Base-by-base conservation (phyloP, 2,113 vertebrate genomes). In the Ctenodactylus gundi region DNA sequence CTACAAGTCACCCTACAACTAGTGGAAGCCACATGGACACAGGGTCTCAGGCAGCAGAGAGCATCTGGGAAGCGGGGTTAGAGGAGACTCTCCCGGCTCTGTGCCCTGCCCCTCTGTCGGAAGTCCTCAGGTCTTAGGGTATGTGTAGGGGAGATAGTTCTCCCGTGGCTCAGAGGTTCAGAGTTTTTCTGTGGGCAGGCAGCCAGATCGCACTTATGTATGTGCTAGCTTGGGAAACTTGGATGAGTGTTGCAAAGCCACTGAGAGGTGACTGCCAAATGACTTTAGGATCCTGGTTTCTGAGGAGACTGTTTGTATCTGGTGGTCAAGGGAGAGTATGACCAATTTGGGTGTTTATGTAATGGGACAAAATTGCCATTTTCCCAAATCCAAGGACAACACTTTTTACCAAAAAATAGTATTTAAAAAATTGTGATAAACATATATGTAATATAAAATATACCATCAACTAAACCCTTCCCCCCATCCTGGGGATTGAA, bases 121-220 rank as follows among this genome's bases (percentile, higher is more conserved):
- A 31, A 27, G 36, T 44, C 29, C 83, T 15, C 49, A 44, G 29
- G 39, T 39, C n/a, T 18, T 58, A 76, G 64, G 29, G 23, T 88
- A 31, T 31, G 55, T 20, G 0, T 64, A 36, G 34, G 44, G 44
- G 44, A 31, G 18, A 23, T 21, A 0, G 31, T 13, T 18, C 31
- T 27, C 20, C 36, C 15, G 34, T 1, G 27, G 62, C 8, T n/a
- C n/a, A 7, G 20, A 3, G 46, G 25, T 4, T 0, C 0, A 5
- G 46, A 23, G 29, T 6, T 31, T 58, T 8, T 27, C 27, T 21
- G 34, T 41, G 58, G 49, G 39, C 76, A 5, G 36, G 34, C 12
- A 4, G 29, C 58, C 6, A 46, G 8, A 29, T 31, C 41, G 2
- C 46, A 68, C 51, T 29, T n/a, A 39, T 13, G 29, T 46, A 15